Evolutionary conservation across 1,140 invertebrate genomes (phyloP), one percentile per base, ranked within the genome.

Genomic region (Scylla paramamosain): DNA sequence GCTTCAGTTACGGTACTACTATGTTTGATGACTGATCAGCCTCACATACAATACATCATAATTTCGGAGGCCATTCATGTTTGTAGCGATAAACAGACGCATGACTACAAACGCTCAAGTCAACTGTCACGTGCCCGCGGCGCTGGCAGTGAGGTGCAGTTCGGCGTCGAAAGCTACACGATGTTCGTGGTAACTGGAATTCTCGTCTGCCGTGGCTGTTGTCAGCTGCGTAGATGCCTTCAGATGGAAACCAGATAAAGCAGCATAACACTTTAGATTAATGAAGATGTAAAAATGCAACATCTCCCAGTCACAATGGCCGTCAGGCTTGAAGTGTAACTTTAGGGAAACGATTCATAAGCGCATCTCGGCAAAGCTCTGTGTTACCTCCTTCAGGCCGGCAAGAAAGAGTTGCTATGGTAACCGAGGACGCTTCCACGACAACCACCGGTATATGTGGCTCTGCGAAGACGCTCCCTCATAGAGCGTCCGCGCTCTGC

Each of bases 361-460:
- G 52, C n/a, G 90, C 52, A 28, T 67, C 46, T n/a, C 39, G 10
- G 90, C 28, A 32, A 77, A 91, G 90, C 90, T 16, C 29, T 91
- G 28, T 91, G 31, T 77, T 91, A 28, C 8, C 84, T 32, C 84
- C 84, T 77, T 77, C 10, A 77, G 67, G 29, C 3, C 29, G 29
- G 90, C 29, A 39, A 77, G 90, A 91, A 20, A 77, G 52, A 77
- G 90, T 91, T 32, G 90, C 90, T 39, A 91, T 77, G 90, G n/a
- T 28, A 91, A 91, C 90, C 10, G 52, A 77, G 90, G 59, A 91
- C 90, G 90, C 90, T 91, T 77, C 90, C 90, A 91, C n/a, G 90
- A 91, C 90, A 91, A 91, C 90, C 90, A 39, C 90, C 29, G 39
- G 29, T 29, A 91, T 77, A 28, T 32, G n/a, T 67, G n/a, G 29